Conservation (phyloP, 2,113 vertebrate species). For the Copsychus sechellarum region DNA sequence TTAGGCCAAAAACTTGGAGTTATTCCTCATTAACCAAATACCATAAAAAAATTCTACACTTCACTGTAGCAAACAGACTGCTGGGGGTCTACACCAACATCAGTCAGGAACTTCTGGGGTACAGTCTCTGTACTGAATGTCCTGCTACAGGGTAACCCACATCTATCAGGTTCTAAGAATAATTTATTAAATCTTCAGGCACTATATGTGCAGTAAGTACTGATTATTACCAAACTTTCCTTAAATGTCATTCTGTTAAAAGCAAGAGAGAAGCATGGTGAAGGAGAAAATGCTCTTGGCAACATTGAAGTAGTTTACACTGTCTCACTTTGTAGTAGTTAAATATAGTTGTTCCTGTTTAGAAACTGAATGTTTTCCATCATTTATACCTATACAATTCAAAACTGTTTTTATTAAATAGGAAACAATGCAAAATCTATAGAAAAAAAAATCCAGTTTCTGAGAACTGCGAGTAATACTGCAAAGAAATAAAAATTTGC, state of each 20-base stretch:
- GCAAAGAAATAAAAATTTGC: neutral
- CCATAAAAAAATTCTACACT: neutral
- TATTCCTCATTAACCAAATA: neutral
- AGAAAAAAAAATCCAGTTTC: neutral
- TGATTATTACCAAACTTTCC: neutral
- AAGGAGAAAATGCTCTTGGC: neutral
- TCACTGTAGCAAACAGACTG: neutral
- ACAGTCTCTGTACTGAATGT: neutral
- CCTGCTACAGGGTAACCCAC: neutral
- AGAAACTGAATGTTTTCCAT: neutral
- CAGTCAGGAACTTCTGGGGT: neutral
- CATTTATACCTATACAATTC: neutral
- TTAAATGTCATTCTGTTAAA: neutral
- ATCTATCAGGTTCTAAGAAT: neutral
- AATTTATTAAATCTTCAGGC: neutral
- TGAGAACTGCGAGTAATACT: neutral
- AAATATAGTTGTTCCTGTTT: neutral
- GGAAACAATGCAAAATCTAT: neutral
- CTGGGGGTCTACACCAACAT: neutral
- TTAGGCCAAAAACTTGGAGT: neutral
- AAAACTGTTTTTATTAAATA: neutral
- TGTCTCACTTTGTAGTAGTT: neutral
- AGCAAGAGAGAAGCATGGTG: neutral
- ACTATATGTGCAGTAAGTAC: neutral
- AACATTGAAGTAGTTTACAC: neutral